Evolutionary conservation across 2,888 invertebrate genomes (phyloP).

Genomic region (Eupithecia subumbrata): DNA sequence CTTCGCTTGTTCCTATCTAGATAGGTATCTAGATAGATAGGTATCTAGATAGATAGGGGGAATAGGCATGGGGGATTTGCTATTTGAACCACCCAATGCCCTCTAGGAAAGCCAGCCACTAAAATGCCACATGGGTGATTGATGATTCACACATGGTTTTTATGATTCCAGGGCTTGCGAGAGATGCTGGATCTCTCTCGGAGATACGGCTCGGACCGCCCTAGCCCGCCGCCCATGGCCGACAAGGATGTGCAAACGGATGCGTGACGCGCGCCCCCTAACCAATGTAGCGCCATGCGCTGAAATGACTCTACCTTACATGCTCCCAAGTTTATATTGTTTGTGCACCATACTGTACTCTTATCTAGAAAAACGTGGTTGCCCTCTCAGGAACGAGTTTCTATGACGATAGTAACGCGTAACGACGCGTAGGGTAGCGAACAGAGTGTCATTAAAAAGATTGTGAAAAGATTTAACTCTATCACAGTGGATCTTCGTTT

Average conservation of each 20-base stretch:
- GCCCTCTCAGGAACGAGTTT: not conserved
- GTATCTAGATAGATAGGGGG: no score
- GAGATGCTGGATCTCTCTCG: slow-evolving; percentile 93
- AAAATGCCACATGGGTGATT: not conserved
- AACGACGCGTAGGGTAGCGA: not conserved
- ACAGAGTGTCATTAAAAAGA: not conserved
- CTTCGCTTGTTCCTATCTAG: no score
- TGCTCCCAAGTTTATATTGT: slow-evolving; percentile 26
- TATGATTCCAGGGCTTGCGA: slow-evolving; percentile 86
- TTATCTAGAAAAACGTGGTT: slow-evolving; percentile 2
- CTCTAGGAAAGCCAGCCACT: not conserved
- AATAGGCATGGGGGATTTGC: no score
- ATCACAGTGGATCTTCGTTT: not conserved
- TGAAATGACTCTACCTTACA: slow-evolving; percentile 39
- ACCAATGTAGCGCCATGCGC: slow-evolving; percentile 22
- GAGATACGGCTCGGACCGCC: slow-evolving; percentile 86
- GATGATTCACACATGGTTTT: not conserved
- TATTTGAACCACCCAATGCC: not conserved
- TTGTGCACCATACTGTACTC: slow-evolving; percentile 10
- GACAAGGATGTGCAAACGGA: slow-evolving; percentile 92
- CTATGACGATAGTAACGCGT: not conserved
- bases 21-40: no score
- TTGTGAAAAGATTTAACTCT: not conserved
- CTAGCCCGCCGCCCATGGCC: slow-evolving; percentile 83
- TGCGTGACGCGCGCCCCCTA: slow-evolving; percentile 73